Base-by-base conservation (phyloP, 2,888 invertebrate species). In the Trilocha varians region DNA sequence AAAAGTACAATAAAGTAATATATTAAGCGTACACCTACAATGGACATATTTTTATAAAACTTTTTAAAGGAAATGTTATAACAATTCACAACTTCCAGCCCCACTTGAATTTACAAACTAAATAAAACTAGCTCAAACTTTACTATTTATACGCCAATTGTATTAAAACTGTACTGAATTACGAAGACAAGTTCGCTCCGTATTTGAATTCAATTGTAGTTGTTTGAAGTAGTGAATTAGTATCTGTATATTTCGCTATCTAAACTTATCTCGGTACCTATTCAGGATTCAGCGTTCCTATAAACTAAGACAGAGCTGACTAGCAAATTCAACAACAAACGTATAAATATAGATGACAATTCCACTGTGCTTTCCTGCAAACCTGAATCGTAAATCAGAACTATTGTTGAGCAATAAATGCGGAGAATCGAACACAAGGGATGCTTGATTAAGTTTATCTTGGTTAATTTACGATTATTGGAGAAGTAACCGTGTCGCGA, bases 381-480 rank as follows among this genome's bases (percentile, higher is more conserved):
- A 69, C 65, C 70, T 64, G 69, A 72, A 67, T 68, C 79, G 72
- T 82, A 84, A 83, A 84, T 83, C 78, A 80, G 65, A 80, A 80
- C 80, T 82, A 82, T 82, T 83, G 82, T 80, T 73, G 65, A 66
- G 69, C 74, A 79, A 79, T 83, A 80, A 84, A 82, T 73, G 77
- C 63, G 66, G 57, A 61, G 68, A 73, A 77, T 78, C 71, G 82
- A 80, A 75, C 78, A 74, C 80, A 70, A 72, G 78, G 78, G 78
- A 78, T 74, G 70, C 77, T 82, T 82, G 78, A 83, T 82, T 80
- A 83, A 76, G 75, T 78, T 82, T 83, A 83, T 80, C 79, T 76
- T 62, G 65, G 72, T 75, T 78, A 78, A 82, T 80, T 80, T 82
- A 78, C 70, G 72, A 66, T 75, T 77, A 79, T 74, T 70, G 73